Evolutionary conservation across 2,888 invertebrate genomes (phyloP).

Genomic region (Tineola bisselliella): DNA sequence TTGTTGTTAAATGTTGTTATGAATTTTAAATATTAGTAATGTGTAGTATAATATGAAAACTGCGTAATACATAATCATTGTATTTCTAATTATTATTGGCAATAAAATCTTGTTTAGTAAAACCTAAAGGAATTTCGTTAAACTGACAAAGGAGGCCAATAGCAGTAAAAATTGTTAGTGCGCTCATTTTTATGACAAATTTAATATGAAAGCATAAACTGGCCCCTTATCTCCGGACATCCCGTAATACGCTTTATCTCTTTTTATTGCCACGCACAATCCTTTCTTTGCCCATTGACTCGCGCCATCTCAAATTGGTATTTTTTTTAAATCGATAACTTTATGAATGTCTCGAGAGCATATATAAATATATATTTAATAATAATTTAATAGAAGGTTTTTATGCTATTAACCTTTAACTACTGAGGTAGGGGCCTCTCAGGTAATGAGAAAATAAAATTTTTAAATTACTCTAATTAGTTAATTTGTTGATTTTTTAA

Average conservation of each 20-base stretch:
- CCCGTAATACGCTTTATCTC: slow-evolving; percentile 51
- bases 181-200: slow-evolving; percentile 45
- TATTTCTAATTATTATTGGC: not conserved
- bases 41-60: no score
- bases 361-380: no score
- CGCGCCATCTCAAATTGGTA: not conserved
- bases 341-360: not conserved
- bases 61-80: no score
- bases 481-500: no score
- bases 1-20: no score
- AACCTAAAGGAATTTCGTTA: not conserved
- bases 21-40: no score
- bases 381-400: no score
- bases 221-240: slow-evolving; percentile 48
- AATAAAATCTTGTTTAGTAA: not conserved
- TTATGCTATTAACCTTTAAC: no score
- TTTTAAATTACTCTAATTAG: no score
- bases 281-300: slow-evolving; percentile 30
- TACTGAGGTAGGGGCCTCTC: no score
- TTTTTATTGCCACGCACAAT: slow-evolving; percentile 48
- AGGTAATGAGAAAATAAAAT: no score
- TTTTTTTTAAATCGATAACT: not conserved
- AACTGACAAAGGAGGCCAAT: slow-evolving; percentile 34
- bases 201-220: slow-evolving; percentile 51
- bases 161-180: slow-evolving; percentile 35